Conservation (phyloP, 2,113 vertebrate species). For the Ranitomeya variabilis region DNA sequence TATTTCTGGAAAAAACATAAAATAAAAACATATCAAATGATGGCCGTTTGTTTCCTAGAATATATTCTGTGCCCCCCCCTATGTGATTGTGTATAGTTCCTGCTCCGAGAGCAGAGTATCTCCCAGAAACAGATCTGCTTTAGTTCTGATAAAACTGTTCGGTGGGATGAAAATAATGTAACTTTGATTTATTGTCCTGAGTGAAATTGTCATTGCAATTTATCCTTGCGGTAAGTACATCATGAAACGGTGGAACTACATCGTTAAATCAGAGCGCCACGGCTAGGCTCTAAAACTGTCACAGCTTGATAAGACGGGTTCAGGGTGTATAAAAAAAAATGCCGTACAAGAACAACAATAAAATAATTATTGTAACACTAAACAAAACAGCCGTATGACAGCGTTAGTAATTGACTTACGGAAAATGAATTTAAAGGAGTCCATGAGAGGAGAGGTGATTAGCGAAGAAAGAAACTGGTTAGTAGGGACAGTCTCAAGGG, state of each 20-base stretch:
- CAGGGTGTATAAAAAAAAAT: background rate
- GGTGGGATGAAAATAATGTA: conserved; percentile 41
- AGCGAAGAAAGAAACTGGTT: background rate
- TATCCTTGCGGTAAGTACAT: conserved; percentile 53
- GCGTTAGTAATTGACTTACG: background rate
- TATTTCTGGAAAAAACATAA: background rate
- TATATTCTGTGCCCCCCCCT: background rate
- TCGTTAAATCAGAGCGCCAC: conserved; percentile 38
- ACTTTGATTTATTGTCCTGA: conserved; percentile 43
- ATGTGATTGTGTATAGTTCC: background rate
- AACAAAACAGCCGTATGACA: conserved; percentile 21
- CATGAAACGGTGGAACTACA: conserved; percentile 39
- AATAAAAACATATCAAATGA: background rate
- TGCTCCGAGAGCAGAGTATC: background rate
- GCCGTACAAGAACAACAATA: background rate
- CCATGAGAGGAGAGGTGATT: background rate
- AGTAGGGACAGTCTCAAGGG: background rate
- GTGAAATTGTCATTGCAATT: conserved; percentile 56
- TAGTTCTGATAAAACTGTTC: conserved; percentile 45
- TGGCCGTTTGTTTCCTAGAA: background rate
- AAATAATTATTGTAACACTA: conserved; percentile 29
- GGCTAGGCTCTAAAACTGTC: conserved; percentile 40
- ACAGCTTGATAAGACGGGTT: conserved; percentile 9
- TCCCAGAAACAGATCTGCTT: conserved; percentile 15
- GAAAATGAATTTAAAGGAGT: background rate